Evolutionary conservation across 2,113 vertebrate species (phyloP).

Genomic region (Cyprinodon tularosa): DNA sequence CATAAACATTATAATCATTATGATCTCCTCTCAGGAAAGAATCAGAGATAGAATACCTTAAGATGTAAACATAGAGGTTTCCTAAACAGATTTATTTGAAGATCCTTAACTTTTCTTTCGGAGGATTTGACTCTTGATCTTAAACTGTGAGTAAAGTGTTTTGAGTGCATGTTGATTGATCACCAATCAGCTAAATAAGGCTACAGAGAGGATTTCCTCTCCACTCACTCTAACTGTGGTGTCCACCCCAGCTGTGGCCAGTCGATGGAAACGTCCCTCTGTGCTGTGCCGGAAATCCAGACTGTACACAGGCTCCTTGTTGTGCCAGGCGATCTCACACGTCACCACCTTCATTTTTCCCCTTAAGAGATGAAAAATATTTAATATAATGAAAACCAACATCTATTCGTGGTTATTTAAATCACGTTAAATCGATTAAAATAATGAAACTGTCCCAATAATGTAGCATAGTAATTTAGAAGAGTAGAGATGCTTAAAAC

Average conservation of each 20-base stretch:
- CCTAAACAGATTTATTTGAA: too few species aligned
- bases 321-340: constrained; percentile 97
- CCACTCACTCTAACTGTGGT: constrained; percentile 87
- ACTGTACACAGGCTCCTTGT: constrained; percentile 97
- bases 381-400: neutral
- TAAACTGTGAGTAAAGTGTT: too few species aligned
- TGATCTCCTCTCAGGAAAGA: too few species aligned
- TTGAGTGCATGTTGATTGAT: too few species aligned
- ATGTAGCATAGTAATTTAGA: neutral
- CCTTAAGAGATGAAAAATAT: neutral
- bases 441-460: neutral
- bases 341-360: constrained; percentile 95
- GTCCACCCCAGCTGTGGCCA: constrained; percentile 96
- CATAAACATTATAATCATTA: too few species aligned
- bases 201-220: neutral
- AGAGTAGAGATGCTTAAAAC: neutral
- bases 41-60: too few species aligned
- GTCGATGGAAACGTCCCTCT: constrained; percentile 81
- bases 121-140: too few species aligned
- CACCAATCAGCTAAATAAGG: neutral
- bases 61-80: too few species aligned
- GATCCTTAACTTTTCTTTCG: too few species aligned
- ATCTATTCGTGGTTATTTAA: neutral
- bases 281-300: constrained; percentile 92
- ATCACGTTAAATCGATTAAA: neutral